Evolutionary conservation across 2,888 invertebrate genomes (phyloP).

Genomic region (Bruchidius siliquastri): DNA sequence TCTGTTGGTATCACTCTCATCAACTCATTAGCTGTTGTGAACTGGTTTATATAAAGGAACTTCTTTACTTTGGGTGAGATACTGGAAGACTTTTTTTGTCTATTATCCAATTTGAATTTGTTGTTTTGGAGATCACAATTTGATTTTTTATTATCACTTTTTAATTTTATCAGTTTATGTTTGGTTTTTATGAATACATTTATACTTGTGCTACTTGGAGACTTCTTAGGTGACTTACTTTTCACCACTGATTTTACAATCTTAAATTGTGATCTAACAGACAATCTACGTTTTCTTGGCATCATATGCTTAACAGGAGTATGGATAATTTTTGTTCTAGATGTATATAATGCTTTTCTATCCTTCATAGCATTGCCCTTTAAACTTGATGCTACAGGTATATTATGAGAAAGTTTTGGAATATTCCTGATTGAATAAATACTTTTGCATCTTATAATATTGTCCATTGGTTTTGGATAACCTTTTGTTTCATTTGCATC

Average conservation of each 20-base stretch:
- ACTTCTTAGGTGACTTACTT: conserved; percentile 4
- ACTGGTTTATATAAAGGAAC: conserved; percentile 31
- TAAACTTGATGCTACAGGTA: not conserved
- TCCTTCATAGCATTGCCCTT: not conserved
- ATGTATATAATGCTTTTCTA: conserved; percentile 8
- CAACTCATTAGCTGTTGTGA: conserved; percentile 27
- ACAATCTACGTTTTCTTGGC: conserved; percentile 20
- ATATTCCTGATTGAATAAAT: not conserved
- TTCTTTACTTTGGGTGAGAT: conserved; percentile 21
- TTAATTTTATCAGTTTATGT: conserved; percentile 9
- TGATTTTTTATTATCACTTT: not conserved
- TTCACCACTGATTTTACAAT: conserved; percentile 23
- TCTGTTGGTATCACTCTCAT: conserved; percentile 17
- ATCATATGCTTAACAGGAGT: conserved; percentile 16
- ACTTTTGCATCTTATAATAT: not conserved
- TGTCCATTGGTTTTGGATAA: not conserved
- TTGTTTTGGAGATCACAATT: conserved; percentile 1
- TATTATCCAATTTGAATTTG: conserved; percentile 28
- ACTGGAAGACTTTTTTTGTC: conserved; percentile 10
- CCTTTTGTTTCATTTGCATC: not conserved
- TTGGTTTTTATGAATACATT: conserved; percentile 5
- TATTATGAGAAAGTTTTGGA: not conserved
- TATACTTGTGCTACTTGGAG: conserved; percentile 2
- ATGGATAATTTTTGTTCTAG: conserved; percentile 29
- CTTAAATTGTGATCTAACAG: conserved; percentile 36